phyloP scores from a whole-genome alignment of 1,140 invertebrate species.

The Drosophila kikkawai region DNA sequence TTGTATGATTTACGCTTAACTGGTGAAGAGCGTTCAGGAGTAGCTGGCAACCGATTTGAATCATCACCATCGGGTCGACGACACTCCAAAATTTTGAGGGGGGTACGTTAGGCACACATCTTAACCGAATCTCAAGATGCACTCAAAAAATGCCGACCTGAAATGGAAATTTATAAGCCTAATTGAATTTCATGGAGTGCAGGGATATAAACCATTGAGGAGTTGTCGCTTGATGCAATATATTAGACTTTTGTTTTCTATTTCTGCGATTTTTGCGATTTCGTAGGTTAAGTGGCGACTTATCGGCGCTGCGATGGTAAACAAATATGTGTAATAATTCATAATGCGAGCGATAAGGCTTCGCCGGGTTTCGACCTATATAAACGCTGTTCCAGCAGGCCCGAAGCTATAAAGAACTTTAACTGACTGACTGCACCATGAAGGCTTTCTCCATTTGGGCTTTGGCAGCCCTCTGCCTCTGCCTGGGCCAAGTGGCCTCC shows the following conservation, averaged over 20 bases:
- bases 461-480: constrained; percentile 39
- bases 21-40: neutral
- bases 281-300: constrained; percentile 13
- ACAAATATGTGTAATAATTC: constrained; percentile 19
- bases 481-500: constrained; percentile 29
- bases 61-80: constrained; percentile 11
- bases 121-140: constrained; percentile 25
- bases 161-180: constrained; percentile 45
- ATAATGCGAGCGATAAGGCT: constrained; percentile 19
- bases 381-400: constrained; percentile 16
- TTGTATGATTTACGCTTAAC: neutral
- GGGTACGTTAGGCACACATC: neutral
- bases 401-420: neutral
- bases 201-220: constrained; percentile 5
- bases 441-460: constrained; percentile 38
- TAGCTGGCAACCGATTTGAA: constrained; percentile 22
- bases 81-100: neutral
- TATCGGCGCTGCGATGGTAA: constrained; percentile 7
- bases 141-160: constrained; percentile 11
- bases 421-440: constrained; percentile 37
- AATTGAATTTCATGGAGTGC: constrained; percentile 18
- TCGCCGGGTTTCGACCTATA: constrained; percentile 47
- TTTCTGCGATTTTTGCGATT: constrained; percentile 20
- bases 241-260: constrained; percentile 48
- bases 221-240: constrained; percentile 36